Base-by-base conservation (phyloP, 2,797 vertebrate genomes). In the Halcyon leucocephala region DNA sequence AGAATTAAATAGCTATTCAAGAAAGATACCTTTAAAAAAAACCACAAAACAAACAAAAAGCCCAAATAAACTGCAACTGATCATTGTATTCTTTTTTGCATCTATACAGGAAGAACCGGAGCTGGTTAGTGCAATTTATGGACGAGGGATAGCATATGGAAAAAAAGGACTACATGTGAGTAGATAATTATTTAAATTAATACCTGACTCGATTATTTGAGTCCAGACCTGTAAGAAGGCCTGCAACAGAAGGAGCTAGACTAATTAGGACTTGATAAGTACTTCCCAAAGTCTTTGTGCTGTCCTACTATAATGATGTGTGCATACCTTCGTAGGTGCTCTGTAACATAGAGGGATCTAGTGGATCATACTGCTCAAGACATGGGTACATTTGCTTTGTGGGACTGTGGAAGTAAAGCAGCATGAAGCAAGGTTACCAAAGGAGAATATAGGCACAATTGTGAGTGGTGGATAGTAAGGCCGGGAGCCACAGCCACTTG, bases 101-200 rank as follows among this genome's bases (percentile, higher is more conserved):
- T 96, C 48, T 90, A 94, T 95, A 95, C 97, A 99, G 99, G 98
- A 99, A 28, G 99, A 99, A 86, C 99, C 99, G 29, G 99, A 99
- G 96, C 97, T 99, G 97, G 98, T 99, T 98, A 99, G 99, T 96
- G 99, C 99, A 91, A 99, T 99, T 97, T 99, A 99, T 81, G 99
- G 99, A 72, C 98, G 99, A 97, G 99, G 99, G 90, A 99, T 99
- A 93, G 99, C 99, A 39, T 99, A 99, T 6, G 99, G 99, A 54
- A 99, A 99, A 97, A 99, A 99, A 98, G 99, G 99, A 95, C 95
- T 99, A 12, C 99, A 99, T 98, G 99, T 99, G 96, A 98, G 98
- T 98, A 97, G 64, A 91, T 92, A 51, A 78, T 73, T 80, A 94
- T 42, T 66, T 41, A 7, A 48, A 67, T 69, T 61, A 60, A 13